Conservation (phyloP, 2,797 vertebrate genomes). For the Anabacerthia variegaticeps region DNA sequence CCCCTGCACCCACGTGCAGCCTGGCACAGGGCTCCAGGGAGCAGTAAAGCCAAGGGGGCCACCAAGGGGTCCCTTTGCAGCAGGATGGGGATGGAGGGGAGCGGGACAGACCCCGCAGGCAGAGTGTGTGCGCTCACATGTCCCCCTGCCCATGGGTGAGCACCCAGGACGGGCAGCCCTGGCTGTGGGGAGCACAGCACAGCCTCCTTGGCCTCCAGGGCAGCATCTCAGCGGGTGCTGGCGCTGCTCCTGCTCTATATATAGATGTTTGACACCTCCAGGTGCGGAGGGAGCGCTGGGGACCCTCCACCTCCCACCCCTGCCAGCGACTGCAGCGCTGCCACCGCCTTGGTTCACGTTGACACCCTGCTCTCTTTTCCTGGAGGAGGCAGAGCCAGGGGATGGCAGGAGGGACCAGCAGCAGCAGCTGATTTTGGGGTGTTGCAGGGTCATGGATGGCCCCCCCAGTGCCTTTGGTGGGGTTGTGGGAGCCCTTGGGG, state of each 20-base stretch:
- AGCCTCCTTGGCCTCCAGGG: not conserved
- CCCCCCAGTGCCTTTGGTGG: rapidly evolving
- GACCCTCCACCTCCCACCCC: not conserved
- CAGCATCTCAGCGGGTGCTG: not conserved
- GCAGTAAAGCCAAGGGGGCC: rapidly evolving
- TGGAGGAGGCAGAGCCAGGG: rapidly evolving
- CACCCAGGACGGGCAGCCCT: not conserved
- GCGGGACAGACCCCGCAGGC: rapidly evolving
- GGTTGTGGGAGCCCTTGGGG: rapidly evolving
- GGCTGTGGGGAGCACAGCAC: not conserved
- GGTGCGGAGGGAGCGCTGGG: slow-evolving; percentile 4
- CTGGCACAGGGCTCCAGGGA: rapidly evolving
- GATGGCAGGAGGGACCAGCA: rapidly evolving
- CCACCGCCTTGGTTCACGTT: not conserved
- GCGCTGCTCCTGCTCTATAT: not conserved
- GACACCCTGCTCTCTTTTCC: slow-evolving; percentile 26
- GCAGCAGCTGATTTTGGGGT: not conserved
- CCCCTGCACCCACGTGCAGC: rapidly evolving
- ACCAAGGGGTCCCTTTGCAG: not conserved
- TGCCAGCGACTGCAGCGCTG: slow-evolving; percentile 14
- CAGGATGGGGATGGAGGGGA: not conserved
- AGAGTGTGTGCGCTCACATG: rapidly evolving
- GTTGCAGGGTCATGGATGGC: rapidly evolving
- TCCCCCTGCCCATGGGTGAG: rapidly evolving
- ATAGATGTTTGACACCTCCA: slow-evolving; percentile 45